phyloP scores from a whole-genome alignment of 1,140 invertebrate genomes.

The Saccostrea glomerata region DNA sequence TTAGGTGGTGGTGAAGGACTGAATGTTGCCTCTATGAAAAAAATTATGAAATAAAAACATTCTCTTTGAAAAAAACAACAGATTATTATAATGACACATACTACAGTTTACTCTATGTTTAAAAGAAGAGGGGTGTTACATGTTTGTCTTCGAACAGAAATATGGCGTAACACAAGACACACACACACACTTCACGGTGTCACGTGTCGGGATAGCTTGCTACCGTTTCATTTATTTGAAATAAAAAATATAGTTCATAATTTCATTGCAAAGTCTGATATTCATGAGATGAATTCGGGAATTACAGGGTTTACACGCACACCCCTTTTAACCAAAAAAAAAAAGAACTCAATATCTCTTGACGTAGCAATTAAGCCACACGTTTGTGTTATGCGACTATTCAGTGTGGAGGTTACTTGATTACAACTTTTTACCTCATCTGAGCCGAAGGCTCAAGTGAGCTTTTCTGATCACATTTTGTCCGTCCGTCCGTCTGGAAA shows the following conservation, averaged over 20 bases:
- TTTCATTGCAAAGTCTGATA: slow-evolving; percentile 9
- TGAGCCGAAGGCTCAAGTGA: too few species aligned
- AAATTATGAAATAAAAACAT: not conserved
- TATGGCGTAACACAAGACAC: not conserved
- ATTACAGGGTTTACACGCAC: slow-evolving; percentile 8
- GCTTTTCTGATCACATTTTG: too few species aligned
- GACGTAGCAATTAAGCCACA: slow-evolving; percentile 2
- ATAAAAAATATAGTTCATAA: slow-evolving; percentile 6
- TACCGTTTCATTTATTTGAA: slow-evolving; percentile 3
- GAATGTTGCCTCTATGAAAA: slow-evolving; percentile 20
- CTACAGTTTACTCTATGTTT: not conserved
- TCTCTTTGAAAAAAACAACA: not conserved
- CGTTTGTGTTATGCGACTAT: slow-evolving; percentile 8
- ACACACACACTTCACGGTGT: not conserved
- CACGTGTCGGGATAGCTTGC: not conserved
- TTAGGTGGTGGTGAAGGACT: not conserved
- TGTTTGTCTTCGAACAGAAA: slow-evolving; percentile 4
- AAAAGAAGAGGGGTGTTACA: not conserved
- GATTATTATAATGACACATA: not conserved
- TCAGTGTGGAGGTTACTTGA: slow-evolving; percentile 9
- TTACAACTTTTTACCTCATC: not conserved
- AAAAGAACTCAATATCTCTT: not conserved
- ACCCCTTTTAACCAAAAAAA: not conserved
- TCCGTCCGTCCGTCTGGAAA: too few species aligned
- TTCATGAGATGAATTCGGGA: not conserved